Conservation (phyloP, 2,797 vertebrate genomes). For the Anableps anableps region DNA sequence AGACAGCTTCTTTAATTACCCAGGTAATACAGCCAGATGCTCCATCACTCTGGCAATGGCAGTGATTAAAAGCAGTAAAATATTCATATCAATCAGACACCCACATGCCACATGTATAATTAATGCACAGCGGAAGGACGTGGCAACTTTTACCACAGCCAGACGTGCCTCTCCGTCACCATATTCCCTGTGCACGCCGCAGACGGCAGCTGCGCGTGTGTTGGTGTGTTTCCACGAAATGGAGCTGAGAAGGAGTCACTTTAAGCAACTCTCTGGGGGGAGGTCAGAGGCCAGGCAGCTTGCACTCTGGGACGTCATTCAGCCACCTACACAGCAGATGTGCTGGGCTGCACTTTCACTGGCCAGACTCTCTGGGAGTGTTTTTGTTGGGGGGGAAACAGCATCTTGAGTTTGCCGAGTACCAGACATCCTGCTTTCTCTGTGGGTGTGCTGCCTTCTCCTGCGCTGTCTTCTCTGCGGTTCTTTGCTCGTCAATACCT, state of each 20-base stretch:
- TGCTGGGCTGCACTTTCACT: conserved; percentile 54
- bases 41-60: conserved; percentile 78
- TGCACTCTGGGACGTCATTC: conserved; percentile 69
- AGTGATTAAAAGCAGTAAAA: conserved; percentile 81
- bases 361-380: conserved; percentile 54
- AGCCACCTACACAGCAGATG: conserved; percentile 77
- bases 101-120: conserved; percentile 80
- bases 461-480: conserved; percentile 25
- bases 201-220: conserved; percentile 50
- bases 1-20: conserved; percentile 78
- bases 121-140: conserved; percentile 74
- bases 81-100: conserved; percentile 81
- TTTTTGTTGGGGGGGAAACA: conserved; percentile 62
- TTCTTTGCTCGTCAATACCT: conserved; percentile 43
- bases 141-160: conserved; percentile 59
- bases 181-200: conserved; percentile 37
- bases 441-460: conserved; percentile 52
- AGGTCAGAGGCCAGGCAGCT: conserved; percentile 67
- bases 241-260: conserved; percentile 56
- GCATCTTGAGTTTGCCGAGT: conserved; percentile 42
- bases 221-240: conserved; percentile 48
- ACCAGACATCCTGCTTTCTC: conserved; percentile 32
- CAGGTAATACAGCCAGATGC: conserved; percentile 80
- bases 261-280: conserved; percentile 50
- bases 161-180: conserved; percentile 38